These are phyloP conservation scores for Todiramphus chloris DNA, from an alignment of 2,113 vertebrate genomes.

Conservation along the genomic window DNA sequence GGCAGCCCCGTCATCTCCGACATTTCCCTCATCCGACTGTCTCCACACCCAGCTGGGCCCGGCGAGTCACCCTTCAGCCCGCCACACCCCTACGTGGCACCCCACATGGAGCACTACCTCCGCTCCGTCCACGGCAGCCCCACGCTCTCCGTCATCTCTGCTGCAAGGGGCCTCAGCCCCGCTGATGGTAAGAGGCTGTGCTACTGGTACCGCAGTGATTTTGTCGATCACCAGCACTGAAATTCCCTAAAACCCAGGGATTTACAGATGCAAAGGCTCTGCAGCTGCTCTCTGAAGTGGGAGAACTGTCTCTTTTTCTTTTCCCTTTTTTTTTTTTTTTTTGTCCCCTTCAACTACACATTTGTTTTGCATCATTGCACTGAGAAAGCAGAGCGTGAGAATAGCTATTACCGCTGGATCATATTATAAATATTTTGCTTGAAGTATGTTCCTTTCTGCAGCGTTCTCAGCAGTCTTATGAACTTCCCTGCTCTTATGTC, in stretches of 20 bases:
- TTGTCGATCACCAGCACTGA: background rate
- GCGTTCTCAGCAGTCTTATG: background rate
- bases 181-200: conserved; percentile 84
- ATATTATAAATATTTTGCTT: conserved; percentile 70
- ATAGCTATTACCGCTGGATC: conserved; percentile 58
- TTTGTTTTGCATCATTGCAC: conserved; percentile 67
- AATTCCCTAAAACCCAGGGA: background rate
- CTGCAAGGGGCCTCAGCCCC: conserved; percentile 92
- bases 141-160: conserved; percentile 94
- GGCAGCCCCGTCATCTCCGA: conserved; percentile 96
- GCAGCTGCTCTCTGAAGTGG: conserved; percentile 55
- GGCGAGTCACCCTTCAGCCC: conserved; percentile 88
- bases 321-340: background rate
- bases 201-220: background rate
- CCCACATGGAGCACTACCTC: conserved; percentile 98
- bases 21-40: conserved; percentile 93
- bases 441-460: conserved; percentile 36
- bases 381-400: conserved; percentile 69
- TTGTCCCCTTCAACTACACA: background rate
- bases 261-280: conserved; percentile 22
- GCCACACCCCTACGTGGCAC: conserved; percentile 87
- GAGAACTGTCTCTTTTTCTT: conserved; percentile 21
- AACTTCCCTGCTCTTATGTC: background rate
- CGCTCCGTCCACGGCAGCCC: conserved; percentile 93
- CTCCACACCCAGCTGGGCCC: conserved; percentile 83